A percentile compares a stretch with the other conserved stretches of the same genome.
Conservation (phyloP, 2,113 vertebrate genomes). For the Tamias sibiricus region DNA sequence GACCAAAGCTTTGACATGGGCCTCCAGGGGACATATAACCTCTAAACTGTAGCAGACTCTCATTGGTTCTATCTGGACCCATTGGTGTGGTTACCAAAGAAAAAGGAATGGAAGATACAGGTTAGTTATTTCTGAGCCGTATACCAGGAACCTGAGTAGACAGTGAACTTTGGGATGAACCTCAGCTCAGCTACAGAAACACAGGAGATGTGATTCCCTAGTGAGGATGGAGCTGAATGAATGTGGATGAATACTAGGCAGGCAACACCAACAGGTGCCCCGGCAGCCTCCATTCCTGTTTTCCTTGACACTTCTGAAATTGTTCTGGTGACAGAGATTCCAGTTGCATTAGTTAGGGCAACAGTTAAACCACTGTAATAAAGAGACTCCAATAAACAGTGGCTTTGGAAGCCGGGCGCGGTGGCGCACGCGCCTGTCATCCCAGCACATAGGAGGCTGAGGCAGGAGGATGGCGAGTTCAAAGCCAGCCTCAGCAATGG, state of each 20-base stretch:
- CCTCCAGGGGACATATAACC: not conserved
- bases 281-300: not conserved
- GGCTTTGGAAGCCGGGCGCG: no score
- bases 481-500: no score
- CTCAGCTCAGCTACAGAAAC: not conserved
- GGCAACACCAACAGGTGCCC: not conserved
- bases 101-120: not conserved
- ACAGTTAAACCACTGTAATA: not conserved
- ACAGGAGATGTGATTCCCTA: not conserved
- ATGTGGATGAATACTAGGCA: not conserved
- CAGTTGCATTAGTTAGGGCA: not conserved
- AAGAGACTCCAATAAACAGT: not conserved
- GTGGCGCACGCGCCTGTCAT: no score
- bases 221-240: not conserved
- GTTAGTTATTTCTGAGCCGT: not conserved
- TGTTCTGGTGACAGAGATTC: not conserved
- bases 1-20: not conserved
- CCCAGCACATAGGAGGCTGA: no score
- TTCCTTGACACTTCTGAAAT: not conserved
- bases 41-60: not conserved
- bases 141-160: not conserved
- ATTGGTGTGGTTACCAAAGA: not conserved
- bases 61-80: not conserved
- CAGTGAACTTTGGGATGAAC: not conserved
- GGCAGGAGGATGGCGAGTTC: no score